Evolutionary conservation across 2,888 invertebrate genomes (phyloP).

Genomic region (Elgonia sp.): DNA sequence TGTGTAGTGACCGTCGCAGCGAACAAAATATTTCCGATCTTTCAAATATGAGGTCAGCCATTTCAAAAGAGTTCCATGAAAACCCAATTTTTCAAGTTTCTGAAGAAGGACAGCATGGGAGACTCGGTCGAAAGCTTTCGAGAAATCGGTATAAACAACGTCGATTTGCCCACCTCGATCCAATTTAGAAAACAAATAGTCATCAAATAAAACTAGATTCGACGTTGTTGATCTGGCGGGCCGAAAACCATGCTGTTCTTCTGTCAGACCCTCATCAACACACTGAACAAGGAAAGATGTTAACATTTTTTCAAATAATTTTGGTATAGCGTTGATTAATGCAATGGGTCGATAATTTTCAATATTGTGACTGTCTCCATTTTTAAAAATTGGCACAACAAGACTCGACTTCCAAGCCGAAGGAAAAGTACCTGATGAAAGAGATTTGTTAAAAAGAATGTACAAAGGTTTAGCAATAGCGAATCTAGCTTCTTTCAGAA

Average conservation of each 20-base stretch:
- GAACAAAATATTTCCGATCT: neutral
- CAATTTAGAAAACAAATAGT: constrained; percentile 1
- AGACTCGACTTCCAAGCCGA: too few relatives aligned
- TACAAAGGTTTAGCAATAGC: too few relatives aligned
- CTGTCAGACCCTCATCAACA: neutral
- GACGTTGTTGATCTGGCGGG: neutral
- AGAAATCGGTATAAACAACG: too few relatives aligned
- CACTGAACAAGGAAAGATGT: neutral
- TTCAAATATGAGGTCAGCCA: constrained; percentile 4
- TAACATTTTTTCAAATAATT: neutral
- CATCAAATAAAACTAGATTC: neutral
- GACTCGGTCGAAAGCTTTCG: too few relatives aligned
- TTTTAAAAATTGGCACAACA: neutral
- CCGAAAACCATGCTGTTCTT: constrained; percentile 1
- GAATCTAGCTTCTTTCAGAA: neutral
- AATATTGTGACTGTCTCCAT: neutral
- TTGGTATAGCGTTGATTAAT: too few relatives aligned
- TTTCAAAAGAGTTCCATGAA: neutral
- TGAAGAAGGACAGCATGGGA: too few relatives aligned
- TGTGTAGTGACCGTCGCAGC: too few relatives aligned
- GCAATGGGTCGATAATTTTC: constrained; percentile 15
- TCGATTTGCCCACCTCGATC: constrained; percentile 1
- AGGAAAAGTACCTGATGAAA: too few relatives aligned
- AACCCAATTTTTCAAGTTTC: neutral
- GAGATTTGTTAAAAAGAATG: too few relatives aligned